Percentiles rank a stretch among this genome's conserved stretches.
Conservation (phyloP, 2,888 invertebrate species). For the Spodoptera exigua region DNA sequence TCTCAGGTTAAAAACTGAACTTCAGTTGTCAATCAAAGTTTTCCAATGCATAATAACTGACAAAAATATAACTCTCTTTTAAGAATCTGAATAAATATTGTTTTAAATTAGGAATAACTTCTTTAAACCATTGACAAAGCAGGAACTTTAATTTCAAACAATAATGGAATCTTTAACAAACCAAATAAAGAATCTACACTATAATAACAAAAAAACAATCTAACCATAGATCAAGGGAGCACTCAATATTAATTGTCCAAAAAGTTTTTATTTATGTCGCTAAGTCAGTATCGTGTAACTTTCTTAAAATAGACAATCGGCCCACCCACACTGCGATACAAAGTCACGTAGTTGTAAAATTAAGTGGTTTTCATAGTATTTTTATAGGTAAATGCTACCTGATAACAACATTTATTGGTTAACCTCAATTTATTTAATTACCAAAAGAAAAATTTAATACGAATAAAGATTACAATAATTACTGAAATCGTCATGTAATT, state of each 20-base stretch:
- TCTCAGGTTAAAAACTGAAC: too few species aligned
- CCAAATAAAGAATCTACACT: slow-evolving; percentile 29
- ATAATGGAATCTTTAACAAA: not conserved
- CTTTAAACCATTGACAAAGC: too few species aligned
- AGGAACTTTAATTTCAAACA: too few species aligned
- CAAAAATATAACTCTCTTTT: too few species aligned
- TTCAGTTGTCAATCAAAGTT: too few species aligned
- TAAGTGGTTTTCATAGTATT: slow-evolving; percentile 72
- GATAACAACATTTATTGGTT: slow-evolving; percentile 67
- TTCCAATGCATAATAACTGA: too few species aligned
- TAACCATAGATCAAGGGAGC: slow-evolving; percentile 78
- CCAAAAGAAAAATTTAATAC: slow-evolving; percentile 53
- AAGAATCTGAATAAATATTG: too few species aligned
- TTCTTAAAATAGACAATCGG: slow-evolving; percentile 79
- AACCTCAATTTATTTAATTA: slow-evolving; percentile 65
- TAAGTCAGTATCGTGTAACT: slow-evolving; percentile 77
- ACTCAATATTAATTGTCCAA: slow-evolving; percentile 85
- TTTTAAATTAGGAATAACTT: too few species aligned
- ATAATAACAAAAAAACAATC: slow-evolving; percentile 70
- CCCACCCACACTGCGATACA: slow-evolving; percentile 80
- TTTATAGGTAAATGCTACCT: slow-evolving; percentile 73
- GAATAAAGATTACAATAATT: slow-evolving; percentile 51
- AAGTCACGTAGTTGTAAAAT: slow-evolving; percentile 76
- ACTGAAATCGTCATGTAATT: slow-evolving; percentile 25
- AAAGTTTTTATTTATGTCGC: slow-evolving; percentile 84